phyloP scores from a whole-genome alignment of 2,888 invertebrate genomes.

The Volucella inflata region DNA sequence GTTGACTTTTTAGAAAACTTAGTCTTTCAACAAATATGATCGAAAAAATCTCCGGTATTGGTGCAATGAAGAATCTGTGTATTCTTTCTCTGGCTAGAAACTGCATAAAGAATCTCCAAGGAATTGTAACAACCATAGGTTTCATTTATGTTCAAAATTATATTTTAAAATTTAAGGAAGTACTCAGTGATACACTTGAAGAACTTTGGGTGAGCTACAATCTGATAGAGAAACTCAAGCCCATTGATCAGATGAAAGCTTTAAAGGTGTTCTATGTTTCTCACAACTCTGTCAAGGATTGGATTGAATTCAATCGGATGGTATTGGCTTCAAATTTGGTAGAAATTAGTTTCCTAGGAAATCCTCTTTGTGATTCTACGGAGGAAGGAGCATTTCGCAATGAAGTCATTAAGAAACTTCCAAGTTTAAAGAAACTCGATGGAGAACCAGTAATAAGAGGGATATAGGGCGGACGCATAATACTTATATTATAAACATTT shows the following conservation, averaged over 20 bases:
- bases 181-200: slow-evolving; percentile 93
- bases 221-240: slow-evolving; percentile 95
- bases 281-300: slow-evolving; percentile 94
- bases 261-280: slow-evolving; percentile 92
- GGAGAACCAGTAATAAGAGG: slow-evolving; percentile 89
- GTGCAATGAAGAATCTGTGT: slow-evolving; percentile 91
- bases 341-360: slow-evolving; percentile 93
- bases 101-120: slow-evolving; percentile 94
- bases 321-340: slow-evolving; percentile 89
- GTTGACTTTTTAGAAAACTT: slow-evolving; percentile 87
- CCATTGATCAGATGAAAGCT: slow-evolving; percentile 91
- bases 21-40: slow-evolving; percentile 97
- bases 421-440: slow-evolving; percentile 91
- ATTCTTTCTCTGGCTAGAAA: slow-evolving; percentile 94
- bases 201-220: slow-evolving; percentile 98
- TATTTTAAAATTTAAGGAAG: slow-evolving; percentile 86
- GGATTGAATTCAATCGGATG: slow-evolving; percentile 93
- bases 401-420: slow-evolving; percentile 89
- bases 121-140: slow-evolving; percentile 86
- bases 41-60: slow-evolving; percentile 94
- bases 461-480: no score
- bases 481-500: no score
- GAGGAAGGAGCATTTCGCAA: slow-evolving; percentile 89
- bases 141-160: not conserved
- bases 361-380: slow-evolving; percentile 90